Percentiles rank a stretch among this genome's conserved stretches.
phyloP scores from a whole-genome alignment of 2,888 invertebrate genomes.

The Pristionchus mayeri region DNA sequence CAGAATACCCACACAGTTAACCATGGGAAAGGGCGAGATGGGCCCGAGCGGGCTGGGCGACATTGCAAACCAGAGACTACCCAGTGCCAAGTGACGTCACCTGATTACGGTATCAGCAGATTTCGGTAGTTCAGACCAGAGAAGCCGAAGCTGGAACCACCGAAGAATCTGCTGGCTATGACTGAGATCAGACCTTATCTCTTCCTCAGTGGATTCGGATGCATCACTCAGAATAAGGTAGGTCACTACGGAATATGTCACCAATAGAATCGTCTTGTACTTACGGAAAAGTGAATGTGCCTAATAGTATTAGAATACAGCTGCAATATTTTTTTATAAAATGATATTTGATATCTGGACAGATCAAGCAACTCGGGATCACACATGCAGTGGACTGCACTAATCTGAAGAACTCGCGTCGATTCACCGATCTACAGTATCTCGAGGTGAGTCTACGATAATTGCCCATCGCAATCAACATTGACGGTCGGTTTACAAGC shows the following conservation, averaged over 20 bases:
- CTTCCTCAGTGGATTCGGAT: slow-evolving; percentile 65
- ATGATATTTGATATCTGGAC: slow-evolving; percentile 37
- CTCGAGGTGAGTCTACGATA: slow-evolving; percentile 54
- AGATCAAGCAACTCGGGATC: slow-evolving; percentile 67
- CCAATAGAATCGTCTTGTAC: too few relatives aligned
- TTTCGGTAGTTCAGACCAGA: not conserved
- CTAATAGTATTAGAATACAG: not conserved
- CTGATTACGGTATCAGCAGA: not conserved
- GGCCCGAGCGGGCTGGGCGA: slow-evolving; percentile 34
- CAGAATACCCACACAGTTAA: not conserved
- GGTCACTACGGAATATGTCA: too few relatives aligned
- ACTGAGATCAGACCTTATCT: slow-evolving; percentile 62
- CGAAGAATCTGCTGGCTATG: slow-evolving; percentile 53
- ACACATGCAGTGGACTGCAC: slow-evolving; percentile 73
- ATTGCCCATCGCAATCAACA: too few relatives aligned
- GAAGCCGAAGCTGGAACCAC: slow-evolving; percentile 44
- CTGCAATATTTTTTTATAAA: not conserved
- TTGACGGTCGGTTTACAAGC: too few relatives aligned
- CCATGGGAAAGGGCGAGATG: slow-evolving; percentile 42
- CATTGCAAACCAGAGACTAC: slow-evolving; percentile 34
- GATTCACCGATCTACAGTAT: slow-evolving; percentile 57
- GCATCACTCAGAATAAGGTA: slow-evolving; percentile 60
- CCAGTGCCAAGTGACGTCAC: not conserved
- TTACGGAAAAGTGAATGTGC: not conserved
- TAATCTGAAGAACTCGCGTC: slow-evolving; percentile 62